A percentile compares a stretch with the other conserved stretches of the same genome.
Conservation (phyloP, 2,888 invertebrate species). For the Dasysyrphus albostriatus region DNA sequence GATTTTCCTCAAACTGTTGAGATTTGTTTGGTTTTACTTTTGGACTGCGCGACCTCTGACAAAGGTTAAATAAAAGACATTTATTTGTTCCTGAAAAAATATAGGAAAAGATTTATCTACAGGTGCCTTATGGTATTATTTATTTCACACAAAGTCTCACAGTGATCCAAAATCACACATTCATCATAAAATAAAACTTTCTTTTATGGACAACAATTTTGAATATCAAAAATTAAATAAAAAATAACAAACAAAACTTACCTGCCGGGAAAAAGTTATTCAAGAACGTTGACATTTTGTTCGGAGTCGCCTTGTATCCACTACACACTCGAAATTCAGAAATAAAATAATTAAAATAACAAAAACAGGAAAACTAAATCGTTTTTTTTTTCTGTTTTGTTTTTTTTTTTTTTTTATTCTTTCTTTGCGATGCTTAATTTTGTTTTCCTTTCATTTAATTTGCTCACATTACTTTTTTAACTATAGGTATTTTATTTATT, state of each 20-base stretch:
- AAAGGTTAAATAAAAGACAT: conserved; percentile 30
- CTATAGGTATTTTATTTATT: too few relatives aligned
- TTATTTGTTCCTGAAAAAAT: neutral
- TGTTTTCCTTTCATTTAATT: conserved; percentile 33
- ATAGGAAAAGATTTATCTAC: neutral
- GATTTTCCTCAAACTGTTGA: conserved; percentile 23
- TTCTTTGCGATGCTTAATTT: conserved; percentile 18
- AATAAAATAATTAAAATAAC: conserved; percentile 44
- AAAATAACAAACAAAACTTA: conserved; percentile 77
- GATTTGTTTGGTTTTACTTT: neutral
- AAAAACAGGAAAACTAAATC: conserved; percentile 55
- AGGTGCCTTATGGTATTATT: conserved; percentile 6
- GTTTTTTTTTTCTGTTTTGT: conserved; percentile 46
- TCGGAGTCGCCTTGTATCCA: conserved; percentile 70
- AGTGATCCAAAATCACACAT: neutral
- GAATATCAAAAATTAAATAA: conserved; percentile 14
- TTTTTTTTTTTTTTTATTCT: conserved; percentile 26
- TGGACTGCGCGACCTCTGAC: conserved; percentile 16
- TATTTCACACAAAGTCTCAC: neutral
- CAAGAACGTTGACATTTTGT: conserved; percentile 84
- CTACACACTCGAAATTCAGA: conserved; percentile 57
- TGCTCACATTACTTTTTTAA: neutral
- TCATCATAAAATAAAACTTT: neutral
- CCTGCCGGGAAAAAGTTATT: conserved; percentile 84
- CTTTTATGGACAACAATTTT: neutral